Percentiles rank a stretch among this genome's conserved stretches.
Evolutionary conservation across 2,888 invertebrate species (phyloP).

Genomic region (Tetrapedia diversipes): DNA sequence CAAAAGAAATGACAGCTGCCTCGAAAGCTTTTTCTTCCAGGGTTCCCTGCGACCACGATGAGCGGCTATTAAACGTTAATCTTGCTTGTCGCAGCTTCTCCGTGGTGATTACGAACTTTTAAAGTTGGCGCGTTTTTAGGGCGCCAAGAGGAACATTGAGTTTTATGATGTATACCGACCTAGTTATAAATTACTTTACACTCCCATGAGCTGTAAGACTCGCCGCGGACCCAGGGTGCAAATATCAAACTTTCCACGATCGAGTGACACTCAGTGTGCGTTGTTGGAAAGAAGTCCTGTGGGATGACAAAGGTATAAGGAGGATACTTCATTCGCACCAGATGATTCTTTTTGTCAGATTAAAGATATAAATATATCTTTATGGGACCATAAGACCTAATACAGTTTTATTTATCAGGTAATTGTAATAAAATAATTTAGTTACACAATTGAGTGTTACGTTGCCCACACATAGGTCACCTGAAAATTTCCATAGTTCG

Average conservation of each 20-base stretch:
- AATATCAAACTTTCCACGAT: constrained; percentile 12
- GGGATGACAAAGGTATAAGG: too few species aligned
- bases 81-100: constrained; percentile 41
- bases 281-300: too few species aligned
- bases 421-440: too few species aligned
- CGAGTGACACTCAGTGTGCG: neutral
- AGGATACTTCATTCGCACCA: too few species aligned
- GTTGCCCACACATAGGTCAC: too few species aligned
- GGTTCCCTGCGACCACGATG: neutral
- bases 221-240: neutral
- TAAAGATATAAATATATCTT: too few species aligned
- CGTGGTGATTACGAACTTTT: constrained; percentile 45
- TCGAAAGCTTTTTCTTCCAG: constrained; percentile 6
- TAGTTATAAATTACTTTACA: constrained; percentile 33
- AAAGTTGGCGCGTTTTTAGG: constrained; percentile 40
- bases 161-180: constrained; percentile 13
- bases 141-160: constrained; percentile 25
- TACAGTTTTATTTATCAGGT: too few species aligned
- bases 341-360: too few species aligned
- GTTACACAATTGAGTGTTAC: too few species aligned
- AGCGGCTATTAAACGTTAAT: constrained; percentile 41
- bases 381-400: too few species aligned
- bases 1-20: neutral
- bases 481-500: too few species aligned
- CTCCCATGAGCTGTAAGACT: neutral